Percentiles rank a stretch among this genome's conserved stretches.
These are phyloP conservation scores for Trachemys scripta DNA, from an alignment of 2,113 vertebrate species.

Conservation along the genomic window DNA sequence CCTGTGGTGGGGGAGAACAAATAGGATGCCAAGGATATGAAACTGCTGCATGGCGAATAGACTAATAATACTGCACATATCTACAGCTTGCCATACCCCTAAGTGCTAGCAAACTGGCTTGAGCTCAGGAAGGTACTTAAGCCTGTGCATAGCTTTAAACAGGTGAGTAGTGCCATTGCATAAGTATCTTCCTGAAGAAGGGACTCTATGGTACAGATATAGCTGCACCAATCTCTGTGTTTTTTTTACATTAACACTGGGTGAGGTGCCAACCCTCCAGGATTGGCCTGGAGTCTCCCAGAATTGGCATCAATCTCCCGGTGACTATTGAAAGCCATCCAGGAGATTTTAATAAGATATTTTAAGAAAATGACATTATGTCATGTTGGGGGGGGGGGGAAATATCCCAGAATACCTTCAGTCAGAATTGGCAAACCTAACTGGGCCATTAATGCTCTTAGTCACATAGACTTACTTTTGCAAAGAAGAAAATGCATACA, in stretches of 20 bases:
- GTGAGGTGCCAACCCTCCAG: no score
- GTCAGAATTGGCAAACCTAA: no score
- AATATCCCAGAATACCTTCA: no score
- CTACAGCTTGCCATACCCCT: not conserved
- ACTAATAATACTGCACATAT: not conserved
- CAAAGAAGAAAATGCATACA: not conserved
- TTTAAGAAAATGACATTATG: no score
- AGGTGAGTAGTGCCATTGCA: not conserved
- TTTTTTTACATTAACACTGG: not conserved
- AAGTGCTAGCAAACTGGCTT: not conserved
- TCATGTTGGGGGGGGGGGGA: no score
- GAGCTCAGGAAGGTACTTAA: not conserved
- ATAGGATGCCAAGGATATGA: not conserved
- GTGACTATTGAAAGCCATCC: no score
- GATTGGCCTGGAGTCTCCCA: no score
- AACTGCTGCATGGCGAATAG: not conserved
- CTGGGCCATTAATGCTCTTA: not conserved
- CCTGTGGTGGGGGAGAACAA: not conserved
- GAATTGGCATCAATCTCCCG: no score
- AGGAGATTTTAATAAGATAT: no score
- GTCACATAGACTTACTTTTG: not conserved
- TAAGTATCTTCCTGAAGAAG: not conserved
- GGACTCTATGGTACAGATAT: not conserved
- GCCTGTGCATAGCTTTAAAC: not conserved
- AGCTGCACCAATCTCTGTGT: not conserved